phyloP scores from a whole-genome alignment of 92 coral and sea anemone species.

The Epizoanthus stellaris region DNA sequence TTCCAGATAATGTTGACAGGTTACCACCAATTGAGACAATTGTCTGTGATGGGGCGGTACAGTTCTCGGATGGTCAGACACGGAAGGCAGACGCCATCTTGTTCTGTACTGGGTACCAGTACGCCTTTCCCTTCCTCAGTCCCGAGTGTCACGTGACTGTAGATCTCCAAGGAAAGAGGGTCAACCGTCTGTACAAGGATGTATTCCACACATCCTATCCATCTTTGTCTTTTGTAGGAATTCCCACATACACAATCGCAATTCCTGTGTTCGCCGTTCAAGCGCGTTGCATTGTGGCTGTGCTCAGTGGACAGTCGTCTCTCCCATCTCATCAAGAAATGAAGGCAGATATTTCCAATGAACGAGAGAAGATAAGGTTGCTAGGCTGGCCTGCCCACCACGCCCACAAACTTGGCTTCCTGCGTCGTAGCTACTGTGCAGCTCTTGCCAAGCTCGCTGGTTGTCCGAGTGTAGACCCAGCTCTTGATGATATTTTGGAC shows the following conservation, averaged over 20 bases:
- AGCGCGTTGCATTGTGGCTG: constrained; percentile 71
- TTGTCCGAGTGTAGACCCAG: constrained; percentile 49
- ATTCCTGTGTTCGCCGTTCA: constrained; percentile 81
- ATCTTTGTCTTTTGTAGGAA: constrained; percentile 81
- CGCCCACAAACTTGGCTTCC: constrained; percentile 68
- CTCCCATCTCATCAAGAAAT: constrained; percentile 79
- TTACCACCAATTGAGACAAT: constrained; percentile 49
- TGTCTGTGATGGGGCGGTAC: constrained; percentile 62
- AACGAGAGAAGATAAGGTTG: constrained; percentile 60
- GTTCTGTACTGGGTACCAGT: constrained; percentile 86
- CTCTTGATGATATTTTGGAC: constrained; percentile 55
- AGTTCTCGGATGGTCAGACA: constrained; percentile 65
- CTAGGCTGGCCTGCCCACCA: constrained; percentile 60
- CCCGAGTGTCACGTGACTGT: constrained; percentile 73
- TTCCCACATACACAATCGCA: constrained; percentile 55
- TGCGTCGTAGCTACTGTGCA: constrained; percentile 66
- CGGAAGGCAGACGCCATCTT: constrained; percentile 68
- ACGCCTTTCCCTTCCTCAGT: constrained; percentile 78
- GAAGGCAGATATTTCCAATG: constrained; percentile 69
- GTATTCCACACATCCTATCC: constrained; percentile 70
- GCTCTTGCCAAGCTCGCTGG: constrained; percentile 77
- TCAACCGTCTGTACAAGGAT: constrained; percentile 80
- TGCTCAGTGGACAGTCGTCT: constrained; percentile 56
- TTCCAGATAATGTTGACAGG: constrained; percentile 73
- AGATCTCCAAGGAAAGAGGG: constrained; percentile 52